Base-by-base conservation (phyloP, 2,888 invertebrate species). In the Leucoptera coffeella region DNA sequence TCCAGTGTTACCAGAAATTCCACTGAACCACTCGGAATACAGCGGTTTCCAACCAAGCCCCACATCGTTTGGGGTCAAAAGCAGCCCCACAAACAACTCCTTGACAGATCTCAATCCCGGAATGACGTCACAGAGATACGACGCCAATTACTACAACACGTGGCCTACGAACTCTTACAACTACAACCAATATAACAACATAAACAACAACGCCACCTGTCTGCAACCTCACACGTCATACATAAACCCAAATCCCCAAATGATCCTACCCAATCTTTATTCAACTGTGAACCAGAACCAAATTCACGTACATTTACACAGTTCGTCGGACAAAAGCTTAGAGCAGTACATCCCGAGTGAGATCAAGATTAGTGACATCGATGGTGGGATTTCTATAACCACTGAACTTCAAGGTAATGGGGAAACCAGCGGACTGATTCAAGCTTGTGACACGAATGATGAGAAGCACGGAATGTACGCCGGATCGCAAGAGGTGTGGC, bases 281-380 rank as follows among this genome's bases (percentile, higher is more conserved):
- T 86, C 87, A 22, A 87, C 87, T 13, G 86, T 88, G 28, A 88
- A 88, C 49, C 87, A 88, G 54, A 88, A 87, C 52, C 86, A 88
- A 67, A 87, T 88, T 32, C 88, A 89, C 46, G 73, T 88, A 12
- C 88, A 88, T 42, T 53, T 85, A 14, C 87, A 88, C 51, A 78
- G 80, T 26, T 62, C 75, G 11, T 58, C 72, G 4, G 81, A 82
- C 27, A 81, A 80, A 47, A 79, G 78, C 36, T 39, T 78, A 36
- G 82, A 82, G 37, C 80, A 80, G 43, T 80, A 77, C 36, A 57
- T 79, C 32, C 74, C 75, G 24, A 59, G 67, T 34, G 73, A 75
- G 39, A 62, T 79, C 24, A 77, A 79, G 40, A 76, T 80, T 29
- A 77, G 78, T 35, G 77, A 79, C 37, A 62, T 72, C 11, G 65